Conservation (phyloP, 2,797 vertebrate genomes). For the Myotis daubentonii region DNA sequence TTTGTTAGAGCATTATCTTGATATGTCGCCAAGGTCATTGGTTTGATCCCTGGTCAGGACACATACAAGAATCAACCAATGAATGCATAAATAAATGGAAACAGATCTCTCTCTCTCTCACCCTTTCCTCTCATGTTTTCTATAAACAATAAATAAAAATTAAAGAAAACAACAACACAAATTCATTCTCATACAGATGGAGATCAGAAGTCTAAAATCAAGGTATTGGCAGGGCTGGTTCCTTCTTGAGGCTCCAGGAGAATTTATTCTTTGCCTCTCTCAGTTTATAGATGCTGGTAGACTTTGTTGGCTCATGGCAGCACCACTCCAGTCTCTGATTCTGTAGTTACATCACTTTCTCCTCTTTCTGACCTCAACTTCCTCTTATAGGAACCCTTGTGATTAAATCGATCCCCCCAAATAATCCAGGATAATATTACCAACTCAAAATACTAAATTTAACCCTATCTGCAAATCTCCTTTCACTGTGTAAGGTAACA, state of each 20-base stretch:
- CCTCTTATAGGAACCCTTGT: background rate
- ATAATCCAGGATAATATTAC: background rate
- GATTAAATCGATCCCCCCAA: background rate
- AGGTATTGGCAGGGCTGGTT: background rate
- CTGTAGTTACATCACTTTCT: background rate
- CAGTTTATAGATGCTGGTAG: background rate
- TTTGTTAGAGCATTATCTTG: background rate
- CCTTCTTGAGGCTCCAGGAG: background rate
- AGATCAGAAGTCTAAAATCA: background rate
- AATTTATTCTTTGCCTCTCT: background rate
- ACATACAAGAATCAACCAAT: background rate
- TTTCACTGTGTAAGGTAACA: background rate
- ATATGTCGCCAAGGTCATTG: background rate
- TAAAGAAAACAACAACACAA: background rate
- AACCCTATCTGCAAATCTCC: background rate
- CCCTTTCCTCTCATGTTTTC: too few relatives aligned
- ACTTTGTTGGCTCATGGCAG: background rate
- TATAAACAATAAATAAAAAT: background rate
- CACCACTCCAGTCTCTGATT: background rate
- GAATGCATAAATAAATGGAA: too few relatives aligned
- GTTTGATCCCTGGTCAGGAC: background rate
- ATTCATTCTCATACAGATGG: background rate
- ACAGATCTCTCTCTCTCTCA: background rate
- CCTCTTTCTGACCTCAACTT: background rate
- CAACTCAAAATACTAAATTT: background rate